Conservation (phyloP, 1,140 invertebrate species). For the Chrysomallon squamiferum region DNA sequence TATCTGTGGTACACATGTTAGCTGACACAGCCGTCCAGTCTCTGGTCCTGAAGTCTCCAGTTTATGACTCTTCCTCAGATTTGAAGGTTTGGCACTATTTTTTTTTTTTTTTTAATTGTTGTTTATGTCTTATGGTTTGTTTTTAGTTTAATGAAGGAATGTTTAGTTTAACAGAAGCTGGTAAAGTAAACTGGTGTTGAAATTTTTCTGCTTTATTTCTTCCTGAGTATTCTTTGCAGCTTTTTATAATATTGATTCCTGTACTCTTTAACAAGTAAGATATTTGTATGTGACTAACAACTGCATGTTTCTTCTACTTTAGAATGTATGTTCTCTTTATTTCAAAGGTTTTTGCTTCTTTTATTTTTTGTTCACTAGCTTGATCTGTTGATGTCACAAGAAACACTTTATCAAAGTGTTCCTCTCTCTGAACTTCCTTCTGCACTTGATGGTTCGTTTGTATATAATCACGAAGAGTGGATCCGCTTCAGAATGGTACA, state of each 20-base stretch:
- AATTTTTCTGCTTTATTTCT: too few relatives aligned
- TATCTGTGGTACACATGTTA: conserved; percentile 42
- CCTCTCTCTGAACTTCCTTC: conserved; percentile 42
- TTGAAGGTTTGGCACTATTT: conserved; percentile 32
- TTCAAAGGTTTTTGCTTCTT: background rate
- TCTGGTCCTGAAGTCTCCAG: conserved; percentile 47
- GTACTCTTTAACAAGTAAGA: too few relatives aligned
- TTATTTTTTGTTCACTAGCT: conserved; percentile 48
- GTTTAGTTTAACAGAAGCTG: too few relatives aligned
- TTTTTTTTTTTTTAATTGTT: too few relatives aligned
- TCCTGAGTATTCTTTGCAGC: too few relatives aligned
- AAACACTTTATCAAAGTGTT: conserved; percentile 42
- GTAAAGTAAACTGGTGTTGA: too few relatives aligned
- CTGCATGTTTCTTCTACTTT: too few relatives aligned
- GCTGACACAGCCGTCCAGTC: conserved; percentile 44
- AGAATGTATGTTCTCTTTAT: too few relatives aligned
- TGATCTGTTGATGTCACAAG: conserved; percentile 37
- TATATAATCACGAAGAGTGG: conserved; percentile 57
- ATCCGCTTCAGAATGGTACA: conserved; percentile 53
- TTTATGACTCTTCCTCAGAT: conserved; percentile 40
- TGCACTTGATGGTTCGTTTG: conserved; percentile 46
- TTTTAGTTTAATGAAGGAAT: too few relatives aligned
- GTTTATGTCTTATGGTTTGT: too few relatives aligned
- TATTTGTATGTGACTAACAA: too few relatives aligned
- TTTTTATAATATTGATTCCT: too few relatives aligned